phyloP scores from a whole-genome alignment of 2,888 invertebrate species.

The Melanotus villosus region DNA sequence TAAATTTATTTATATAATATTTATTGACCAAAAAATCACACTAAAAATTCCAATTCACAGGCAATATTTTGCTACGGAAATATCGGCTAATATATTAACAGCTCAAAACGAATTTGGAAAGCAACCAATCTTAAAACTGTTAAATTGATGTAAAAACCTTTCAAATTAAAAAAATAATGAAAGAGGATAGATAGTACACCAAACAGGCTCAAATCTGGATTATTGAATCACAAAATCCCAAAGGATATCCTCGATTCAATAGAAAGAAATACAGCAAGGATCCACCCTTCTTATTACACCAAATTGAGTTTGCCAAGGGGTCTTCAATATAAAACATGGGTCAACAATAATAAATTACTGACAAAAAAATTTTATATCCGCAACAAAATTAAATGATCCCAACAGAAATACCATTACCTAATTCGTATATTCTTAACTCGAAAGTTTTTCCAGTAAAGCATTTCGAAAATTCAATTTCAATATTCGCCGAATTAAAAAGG shows the following conservation, averaged over 20 bases:
- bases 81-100: too few species aligned
- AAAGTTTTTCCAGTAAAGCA: too few species aligned
- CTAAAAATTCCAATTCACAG: too few species aligned
- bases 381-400: not conserved
- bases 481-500: too few species aligned
- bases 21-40: too few species aligned
- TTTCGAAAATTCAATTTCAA: too few species aligned
- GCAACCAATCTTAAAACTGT: too few species aligned
- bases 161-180: conserved; percentile 14
- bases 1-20: too few species aligned
- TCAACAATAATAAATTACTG: conserved; percentile 18
- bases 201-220: conserved; percentile 42
- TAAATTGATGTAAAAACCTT: not conserved
- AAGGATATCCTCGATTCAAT: conserved; percentile 39
- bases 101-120: too few species aligned
- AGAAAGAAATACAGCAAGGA: conserved; percentile 42
- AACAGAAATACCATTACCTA: not conserved
- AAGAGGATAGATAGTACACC: conserved; percentile 27
- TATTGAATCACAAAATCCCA: conserved; percentile 45
- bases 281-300: conserved; percentile 41
- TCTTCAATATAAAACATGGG: not conserved
- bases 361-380: not conserved
- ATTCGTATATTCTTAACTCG: too few species aligned
- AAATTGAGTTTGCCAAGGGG: conserved; percentile 40
- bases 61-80: too few species aligned